Evolutionary conservation across 2,113 vertebrate genomes (phyloP), one percentile per base, ranked within the genome.

Genomic region (Brachyhypopomus gauderio): DNA sequence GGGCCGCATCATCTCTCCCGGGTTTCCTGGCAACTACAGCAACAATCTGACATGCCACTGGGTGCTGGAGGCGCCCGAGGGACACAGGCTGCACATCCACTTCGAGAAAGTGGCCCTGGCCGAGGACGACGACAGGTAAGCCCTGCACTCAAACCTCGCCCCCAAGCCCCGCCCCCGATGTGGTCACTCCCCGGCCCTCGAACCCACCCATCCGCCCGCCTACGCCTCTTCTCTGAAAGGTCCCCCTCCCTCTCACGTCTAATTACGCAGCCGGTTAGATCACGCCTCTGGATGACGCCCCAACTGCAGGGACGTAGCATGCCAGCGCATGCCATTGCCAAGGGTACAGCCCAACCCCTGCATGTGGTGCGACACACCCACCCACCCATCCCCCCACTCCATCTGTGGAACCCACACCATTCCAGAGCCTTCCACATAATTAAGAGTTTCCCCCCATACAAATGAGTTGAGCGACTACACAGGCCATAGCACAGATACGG

Each of bases 21-120:
- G 97, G 84, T 99, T 97, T 89, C 98, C 98, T 0, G 95, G 95
- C 78, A 99, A 97, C 93, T 99, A 99, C 90, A 99, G 96, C 94
- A 98, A 97, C 95, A 99, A 98, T 88, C 89, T 98, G 88, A 99
- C 97, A 0, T 99, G 98, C 86, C 96, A 98, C 88, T 99, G 98
- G 97, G 93, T 98, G 78, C 92, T 98, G 81, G 96, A 98, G 88
- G 97, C 96, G 0, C 96, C 95, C 0, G 80, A 91, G 2, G 93
- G 91, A 67, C 95, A 99, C 48, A 91, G 95, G 72, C 90, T 99
- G 2, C 98, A 99, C 60, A 81, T 99, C 63, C 98, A 99, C 93
- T 99, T 99, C 0, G 97, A 99, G 93, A 99, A 98, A 91, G 96
- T 99, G 75, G 96, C 97, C 0, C 88, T 99, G 92, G 97, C 98